phyloP scores from a whole-genome alignment of 2,888 invertebrate genomes.

The Drosophila kanekoi region DNA sequence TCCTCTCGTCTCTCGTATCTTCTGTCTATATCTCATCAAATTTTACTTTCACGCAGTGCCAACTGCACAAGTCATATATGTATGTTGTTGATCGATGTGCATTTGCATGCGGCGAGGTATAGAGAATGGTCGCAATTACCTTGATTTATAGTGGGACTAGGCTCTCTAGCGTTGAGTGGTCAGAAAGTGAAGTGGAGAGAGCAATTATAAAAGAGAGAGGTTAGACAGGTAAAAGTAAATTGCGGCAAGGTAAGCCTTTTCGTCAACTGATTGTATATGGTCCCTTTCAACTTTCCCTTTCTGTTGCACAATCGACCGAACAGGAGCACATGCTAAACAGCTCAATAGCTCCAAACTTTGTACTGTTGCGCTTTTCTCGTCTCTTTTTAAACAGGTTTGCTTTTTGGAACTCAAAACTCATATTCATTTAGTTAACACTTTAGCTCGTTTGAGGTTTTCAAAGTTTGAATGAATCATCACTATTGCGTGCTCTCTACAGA shows the following conservation, averaged over 20 bases:
- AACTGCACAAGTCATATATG: conserved; percentile 60
- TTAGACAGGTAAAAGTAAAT: conserved; percentile 77
- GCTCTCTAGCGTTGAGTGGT: conserved; percentile 21
- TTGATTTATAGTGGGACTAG: conserved; percentile 21
- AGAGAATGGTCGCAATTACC: conserved; percentile 64
- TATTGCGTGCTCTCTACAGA: conserved; percentile 18
- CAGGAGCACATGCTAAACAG: conserved; percentile 44
- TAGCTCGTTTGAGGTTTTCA: conserved; percentile 9
- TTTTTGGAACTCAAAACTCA: conserved; percentile 27
- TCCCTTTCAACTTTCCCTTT: conserved; percentile 77
- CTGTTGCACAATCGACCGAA: conserved; percentile 66
- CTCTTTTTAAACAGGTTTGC: conserved; percentile 49
- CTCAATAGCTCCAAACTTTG: background rate
- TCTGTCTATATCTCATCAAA: conserved; percentile 42
- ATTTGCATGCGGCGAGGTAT: conserved; percentile 57
- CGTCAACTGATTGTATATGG: conserved; percentile 18
- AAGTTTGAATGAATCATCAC: conserved; percentile 46
- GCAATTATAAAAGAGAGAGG: conserved; percentile 68
- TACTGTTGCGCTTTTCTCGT: conserved; percentile 5
- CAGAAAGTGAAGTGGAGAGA: conserved; percentile 68
- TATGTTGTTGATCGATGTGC: conserved; percentile 73
- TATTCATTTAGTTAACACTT: conserved; percentile 45
- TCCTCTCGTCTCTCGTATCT: conserved; percentile 2
- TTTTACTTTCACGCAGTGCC: conserved; percentile 73
- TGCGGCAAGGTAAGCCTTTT: conserved; percentile 44